Evolutionary conservation across 1,140 invertebrate species (phyloP), one percentile per base, ranked within the genome.

Genomic region (Aphelenchoides besseyi): DNA sequence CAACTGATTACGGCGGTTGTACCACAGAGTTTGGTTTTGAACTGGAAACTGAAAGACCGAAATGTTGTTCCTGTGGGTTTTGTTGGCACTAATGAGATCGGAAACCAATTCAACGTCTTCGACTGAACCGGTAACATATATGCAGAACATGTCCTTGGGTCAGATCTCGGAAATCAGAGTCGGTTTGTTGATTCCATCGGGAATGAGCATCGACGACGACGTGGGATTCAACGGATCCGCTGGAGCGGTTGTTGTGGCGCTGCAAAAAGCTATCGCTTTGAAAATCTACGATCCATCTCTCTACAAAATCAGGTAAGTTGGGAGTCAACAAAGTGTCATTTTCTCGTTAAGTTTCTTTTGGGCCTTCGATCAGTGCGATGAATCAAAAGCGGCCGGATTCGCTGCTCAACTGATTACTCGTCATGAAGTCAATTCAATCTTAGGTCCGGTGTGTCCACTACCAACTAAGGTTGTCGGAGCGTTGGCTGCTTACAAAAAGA

Each of bases 291-390:
- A 12, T 12, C 12, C 12, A 12, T 12, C 41, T 12, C 12, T 12
- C n/a, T 48, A 12, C 41, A 48, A 12, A n/a, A 12, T 12, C 41
- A n/a, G 12, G 12, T 48, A 12, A 48, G 12, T 48, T 48, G 12
- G 41, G 12, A 48, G 12, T 48, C 41, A 12, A n/a, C 41, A 48
- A 12, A 12, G 41, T 12, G 41, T 48, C 12, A 48, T 48, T 48
- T 48, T 48, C n/a, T n/a, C n/a, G n/a, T n/a, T 32, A 59, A 66
- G 3, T 8, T 66, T 66, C 61, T 54, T 8, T 5, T 66, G 62
- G 62, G 54, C 54, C 26, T 66, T 55, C 62, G 62, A 66, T 66
- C 62, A 66, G 26, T 66, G 62, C 26, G 62, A 66, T 67, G 62
- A 52, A 29, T 5, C 62, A 29, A 5, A 54, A 8, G 5, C 33